Evolutionary conservation across 35 echinoderm and acorn worm species (phyloP), one percentile per base, ranked within the genome.

Genomic region (Acanthaster planci): DNA sequence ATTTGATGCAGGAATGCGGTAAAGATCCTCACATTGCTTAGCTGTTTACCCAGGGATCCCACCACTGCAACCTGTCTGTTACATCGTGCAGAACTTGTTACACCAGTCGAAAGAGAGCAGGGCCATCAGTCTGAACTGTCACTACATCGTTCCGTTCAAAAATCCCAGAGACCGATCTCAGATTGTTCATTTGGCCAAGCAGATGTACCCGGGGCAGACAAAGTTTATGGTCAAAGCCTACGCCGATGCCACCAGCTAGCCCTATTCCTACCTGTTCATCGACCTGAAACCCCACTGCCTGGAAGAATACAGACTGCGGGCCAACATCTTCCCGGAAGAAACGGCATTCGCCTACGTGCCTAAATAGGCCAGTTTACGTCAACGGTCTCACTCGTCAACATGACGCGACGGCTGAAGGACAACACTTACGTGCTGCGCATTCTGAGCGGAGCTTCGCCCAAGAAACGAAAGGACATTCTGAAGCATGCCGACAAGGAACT

Each of bases 121-220:
- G 59, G 87, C 92, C 59, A 94, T 90, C 18, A 90, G 88, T 79
- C 67, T 94, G 8, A 94, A 94, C 31, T 27, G 83, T 26, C 87
- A 94, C 44, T 94, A 94, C 82, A 79, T 91, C 12, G 64, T 86
- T 26, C 40, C 80, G 6, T 91, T 86, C 50, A 90, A 85, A 85
- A 84, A 85, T 67, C 88, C 88, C 5, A 75, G 88, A n/a, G 88
- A 84, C 50, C 77, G 56, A 78, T 72, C 88, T 4, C 79, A 84
- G 50, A 82, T 90, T 39, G 78, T 29, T 15, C 67, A 83, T 85
- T 47, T 90, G 17, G 80, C 88, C 5, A 90, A 90, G 59, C 88
- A 90, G 52, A 90, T 90, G 29, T 90, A 90, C 37, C 81, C 82
- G 19, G 44, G 57, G 23, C 75, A 90, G 58, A 75, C 55, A 32